phyloP scores from a whole-genome alignment of 1,140 invertebrate genomes.

The Drosophila varians region DNA sequence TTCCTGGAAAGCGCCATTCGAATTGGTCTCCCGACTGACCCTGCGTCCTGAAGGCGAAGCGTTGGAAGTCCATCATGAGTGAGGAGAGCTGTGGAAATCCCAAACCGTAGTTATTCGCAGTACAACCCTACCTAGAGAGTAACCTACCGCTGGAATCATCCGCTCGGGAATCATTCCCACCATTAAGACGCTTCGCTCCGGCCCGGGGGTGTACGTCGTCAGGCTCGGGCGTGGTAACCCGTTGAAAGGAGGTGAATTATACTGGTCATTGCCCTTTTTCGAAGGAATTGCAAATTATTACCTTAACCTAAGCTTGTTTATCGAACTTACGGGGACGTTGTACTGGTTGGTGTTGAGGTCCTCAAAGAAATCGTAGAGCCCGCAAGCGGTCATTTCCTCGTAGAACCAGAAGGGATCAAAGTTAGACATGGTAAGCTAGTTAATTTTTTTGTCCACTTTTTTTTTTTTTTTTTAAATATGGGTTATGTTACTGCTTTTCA shows the following conservation, averaged over 20 bases:
- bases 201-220: background rate
- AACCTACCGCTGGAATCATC: background rate
- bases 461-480: too few species aligned
- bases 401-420: background rate
- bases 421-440: background rate
- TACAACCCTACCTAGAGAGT: background rate
- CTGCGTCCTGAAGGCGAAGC: background rate
- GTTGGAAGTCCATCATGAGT: background rate
- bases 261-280: background rate
- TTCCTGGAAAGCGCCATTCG: background rate
- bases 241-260: background rate
- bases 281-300: too few species aligned
- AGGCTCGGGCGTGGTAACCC: background rate
- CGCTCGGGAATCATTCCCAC: background rate
- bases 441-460: too few species aligned
- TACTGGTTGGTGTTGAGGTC: background rate
- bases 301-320: too few species aligned
- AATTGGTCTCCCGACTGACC: background rate
- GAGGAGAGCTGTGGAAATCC: background rate
- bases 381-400: background rate
- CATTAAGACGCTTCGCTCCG: background rate
- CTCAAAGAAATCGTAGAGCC: background rate
- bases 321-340: background rate
- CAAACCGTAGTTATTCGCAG: background rate
- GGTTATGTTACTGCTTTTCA: too few species aligned